Conservation (phyloP, 2,113 vertebrate genomes). For the Turnix velox region DNA sequence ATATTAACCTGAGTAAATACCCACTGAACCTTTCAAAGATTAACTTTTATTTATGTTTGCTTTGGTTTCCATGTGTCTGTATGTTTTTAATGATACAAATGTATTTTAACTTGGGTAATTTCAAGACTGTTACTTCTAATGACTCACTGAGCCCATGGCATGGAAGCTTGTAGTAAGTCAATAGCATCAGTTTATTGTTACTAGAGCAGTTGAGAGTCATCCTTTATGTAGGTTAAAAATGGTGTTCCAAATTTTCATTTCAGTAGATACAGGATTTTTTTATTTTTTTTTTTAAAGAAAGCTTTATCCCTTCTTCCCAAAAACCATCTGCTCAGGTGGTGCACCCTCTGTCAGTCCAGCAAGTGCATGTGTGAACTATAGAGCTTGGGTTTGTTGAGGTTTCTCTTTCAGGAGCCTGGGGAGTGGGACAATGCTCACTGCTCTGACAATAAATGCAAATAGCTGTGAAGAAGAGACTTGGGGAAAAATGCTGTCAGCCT, state of each 20-base stretch:
- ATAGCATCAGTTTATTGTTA: neutral
- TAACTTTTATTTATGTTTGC: neutral
- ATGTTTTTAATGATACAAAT: neutral
- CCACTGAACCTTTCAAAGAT: slow-evolving; percentile 12
- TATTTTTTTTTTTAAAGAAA: no score
- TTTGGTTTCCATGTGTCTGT: neutral
- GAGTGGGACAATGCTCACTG: neutral
- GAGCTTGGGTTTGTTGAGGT: neutral
- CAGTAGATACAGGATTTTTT: no score
- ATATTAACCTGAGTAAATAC: slow-evolving; percentile 27
- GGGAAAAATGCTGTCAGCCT: neutral
- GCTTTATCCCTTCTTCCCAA: neutral
- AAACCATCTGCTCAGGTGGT: neutral
- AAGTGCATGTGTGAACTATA: neutral
- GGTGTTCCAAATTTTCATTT: neutral
- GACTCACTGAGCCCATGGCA: neutral
- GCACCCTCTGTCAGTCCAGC: neutral
- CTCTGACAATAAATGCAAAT: neutral
- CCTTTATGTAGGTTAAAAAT: neutral
- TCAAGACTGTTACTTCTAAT: neutral
- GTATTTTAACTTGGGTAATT: neutral
- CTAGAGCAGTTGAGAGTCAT: neutral
- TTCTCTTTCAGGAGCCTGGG: neutral
- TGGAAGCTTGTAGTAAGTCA: neutral
- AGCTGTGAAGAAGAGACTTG: neutral